These are phyloP conservation scores for Heliconius himera DNA, from an alignment of 1,140 invertebrate species.

Conservation along the genomic window DNA sequence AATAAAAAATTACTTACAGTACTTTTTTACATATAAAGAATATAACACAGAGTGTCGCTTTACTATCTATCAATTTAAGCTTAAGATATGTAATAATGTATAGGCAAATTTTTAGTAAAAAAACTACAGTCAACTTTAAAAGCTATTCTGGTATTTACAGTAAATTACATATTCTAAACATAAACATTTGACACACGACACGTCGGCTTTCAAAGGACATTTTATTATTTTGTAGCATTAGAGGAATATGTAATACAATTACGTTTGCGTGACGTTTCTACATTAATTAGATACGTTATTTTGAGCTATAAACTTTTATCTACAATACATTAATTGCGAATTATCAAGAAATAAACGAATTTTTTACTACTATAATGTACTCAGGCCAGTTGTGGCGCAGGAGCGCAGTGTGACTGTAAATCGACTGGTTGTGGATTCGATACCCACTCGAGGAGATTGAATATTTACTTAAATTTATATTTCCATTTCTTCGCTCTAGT, in stretches of 20 bases:
- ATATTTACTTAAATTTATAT: too few species aligned
- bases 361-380: not conserved
- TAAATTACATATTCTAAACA: not conserved
- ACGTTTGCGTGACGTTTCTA: conserved; percentile 8
- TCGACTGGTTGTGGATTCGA: too few species aligned
- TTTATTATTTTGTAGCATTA: conserved; percentile 1
- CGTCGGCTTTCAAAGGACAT: not conserved
- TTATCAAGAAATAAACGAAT: conserved; percentile 4
- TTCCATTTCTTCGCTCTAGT: too few species aligned
- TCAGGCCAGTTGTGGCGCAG: too few species aligned
- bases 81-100: too few species aligned
- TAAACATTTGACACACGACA: conserved; percentile 2
- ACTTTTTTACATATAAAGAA: too few species aligned
- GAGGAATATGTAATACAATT: conserved; percentile 11
- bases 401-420: too few species aligned
- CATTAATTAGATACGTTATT: conserved; percentile 10
- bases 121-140: not conserved
- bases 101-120: too few species aligned
- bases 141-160: not conserved
- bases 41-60: too few species aligned
- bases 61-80: too few species aligned
- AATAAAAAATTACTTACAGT: too few species aligned
- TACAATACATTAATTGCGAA: conserved; percentile 6
- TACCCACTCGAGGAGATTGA: too few species aligned
- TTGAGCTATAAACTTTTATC: conserved; percentile 8